Evolutionary conservation across 1,140 invertebrate species (phyloP), one percentile per base, ranked within the genome.

Genomic region (Papilio glaucus): DNA sequence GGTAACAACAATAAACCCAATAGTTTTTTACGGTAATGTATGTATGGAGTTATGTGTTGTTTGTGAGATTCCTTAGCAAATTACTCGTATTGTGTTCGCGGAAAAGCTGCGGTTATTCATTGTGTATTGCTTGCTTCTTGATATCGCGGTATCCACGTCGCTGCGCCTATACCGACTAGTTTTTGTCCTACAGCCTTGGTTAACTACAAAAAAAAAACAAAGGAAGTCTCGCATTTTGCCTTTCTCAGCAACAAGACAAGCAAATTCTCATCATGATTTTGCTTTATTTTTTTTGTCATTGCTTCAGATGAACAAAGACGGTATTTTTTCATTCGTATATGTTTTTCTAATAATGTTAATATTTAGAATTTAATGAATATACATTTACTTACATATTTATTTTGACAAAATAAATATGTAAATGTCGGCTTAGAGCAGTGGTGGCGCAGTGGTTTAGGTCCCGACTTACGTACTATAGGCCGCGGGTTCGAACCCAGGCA

Each of bases 191-290:
- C 49, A 21, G 12, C 49, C 49, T 57, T 57, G 18, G 49, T 24
- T 57, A 24, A 10, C 49, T 41, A 13, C 38, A 41, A 57, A 26
- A 57, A 57, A 57, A 57, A 18, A 53, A 2, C 18, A 57, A 57
- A 10, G 21, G 49, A 57, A 57, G 21, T 4, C 21, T 10, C 24
- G 21, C 49, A 57, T 26, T 57, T 26, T 57, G 9, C 49, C 49
- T 26, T 57, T 57, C 49, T 57, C 21, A 10, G 21, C 8, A 57
- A 7, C 21, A 33, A 2, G 21, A 57, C 49, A 26, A 49, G 45
- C 21, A 10, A 53, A 26, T 53, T 53, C 45, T 57, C 49, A 26
- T 57, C 21, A 24, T 57, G 21, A 57, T 57, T 24, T 57, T 57
- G 49, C 49, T 57, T 57, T 13, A 13, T 57, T 57, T 26, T 24